Evolutionary conservation across 2,888 invertebrate genomes (phyloP).

Genomic region (Melinaea menophilus): DNA sequence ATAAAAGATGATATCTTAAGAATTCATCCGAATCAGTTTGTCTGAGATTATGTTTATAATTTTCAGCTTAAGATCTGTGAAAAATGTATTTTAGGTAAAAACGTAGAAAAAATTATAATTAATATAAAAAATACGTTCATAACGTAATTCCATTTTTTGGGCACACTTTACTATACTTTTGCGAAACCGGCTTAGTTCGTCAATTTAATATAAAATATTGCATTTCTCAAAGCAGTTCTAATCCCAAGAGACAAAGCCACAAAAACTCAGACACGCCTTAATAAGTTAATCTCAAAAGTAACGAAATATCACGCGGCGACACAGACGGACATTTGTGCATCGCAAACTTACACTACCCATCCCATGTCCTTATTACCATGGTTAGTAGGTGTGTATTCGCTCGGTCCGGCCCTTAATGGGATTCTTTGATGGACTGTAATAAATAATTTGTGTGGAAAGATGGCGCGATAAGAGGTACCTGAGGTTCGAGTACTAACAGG

Average conservation of each 20-base stretch:
- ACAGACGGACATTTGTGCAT: conserved; percentile 37
- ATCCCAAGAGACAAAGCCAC: conserved; percentile 16
- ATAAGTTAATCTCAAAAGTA: conserved; percentile 66
- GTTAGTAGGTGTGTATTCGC: conserved; percentile 29
- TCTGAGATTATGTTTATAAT: too few relatives aligned
- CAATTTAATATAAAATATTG: too few relatives aligned
- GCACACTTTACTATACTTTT: too few relatives aligned
- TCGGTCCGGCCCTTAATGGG: conserved; percentile 10
- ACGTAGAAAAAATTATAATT: too few relatives aligned
- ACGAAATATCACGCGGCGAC: conserved; percentile 64
- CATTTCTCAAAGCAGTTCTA: conserved; percentile 2
- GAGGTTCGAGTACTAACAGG: conserved; percentile 48
- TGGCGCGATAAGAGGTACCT: conserved; percentile 64
- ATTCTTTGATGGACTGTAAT: conserved; percentile 49
- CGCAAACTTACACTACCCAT: conserved; percentile 22
- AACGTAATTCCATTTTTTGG: too few relatives aligned
- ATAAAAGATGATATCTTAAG: too few relatives aligned
- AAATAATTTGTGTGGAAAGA: conserved; percentile 58
- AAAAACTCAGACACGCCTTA: conserved; percentile 44
- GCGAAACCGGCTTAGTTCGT: too few relatives aligned
- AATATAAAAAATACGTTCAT: too few relatives aligned
- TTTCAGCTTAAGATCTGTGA: too few relatives aligned
- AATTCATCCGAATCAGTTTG: too few relatives aligned
- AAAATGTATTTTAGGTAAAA: too few relatives aligned
- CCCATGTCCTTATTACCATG: conserved; percentile 15